Evolutionary conservation across 2,797 vertebrate species (phyloP).

Genomic region (Syndactyla subalaris): DNA sequence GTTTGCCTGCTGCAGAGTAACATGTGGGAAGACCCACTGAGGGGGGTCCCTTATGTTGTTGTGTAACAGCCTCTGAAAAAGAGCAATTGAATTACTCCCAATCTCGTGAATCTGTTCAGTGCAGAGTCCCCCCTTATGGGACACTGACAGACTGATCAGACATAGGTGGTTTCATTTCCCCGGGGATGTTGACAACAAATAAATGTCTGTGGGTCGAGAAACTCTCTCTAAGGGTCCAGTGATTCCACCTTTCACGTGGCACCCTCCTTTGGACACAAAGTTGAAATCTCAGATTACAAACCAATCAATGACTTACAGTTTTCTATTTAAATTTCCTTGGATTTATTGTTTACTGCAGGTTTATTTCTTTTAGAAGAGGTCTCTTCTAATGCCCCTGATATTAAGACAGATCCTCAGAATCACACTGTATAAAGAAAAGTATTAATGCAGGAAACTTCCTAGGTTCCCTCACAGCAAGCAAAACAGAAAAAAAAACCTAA

Average conservation of each 20-base stretch:
- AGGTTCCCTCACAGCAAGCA: not conserved
- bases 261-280: not conserved
- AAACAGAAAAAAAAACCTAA: not conserved
- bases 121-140: not conserved
- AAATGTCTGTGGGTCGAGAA: not conserved
- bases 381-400: not conserved
- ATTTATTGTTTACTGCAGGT: not conserved
- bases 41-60: not conserved
- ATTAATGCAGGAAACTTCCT: not conserved
- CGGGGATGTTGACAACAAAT: not conserved
- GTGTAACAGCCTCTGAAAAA: not conserved
- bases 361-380: not conserved
- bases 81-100: not conserved
- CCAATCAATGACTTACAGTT: not conserved
- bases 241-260: not conserved
- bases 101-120: not conserved
- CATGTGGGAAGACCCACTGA: not conserved
- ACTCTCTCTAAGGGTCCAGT: not conserved
- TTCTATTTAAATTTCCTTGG: not conserved
- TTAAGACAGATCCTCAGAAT: not conserved
- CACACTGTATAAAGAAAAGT: not conserved
- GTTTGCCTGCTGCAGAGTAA: not conserved
- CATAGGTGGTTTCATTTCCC: not conserved
- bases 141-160: not conserved
- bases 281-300: not conserved